phyloP scores from a whole-genome alignment of 2,888 invertebrate genomes.

The Chirona hameri region DNA sequence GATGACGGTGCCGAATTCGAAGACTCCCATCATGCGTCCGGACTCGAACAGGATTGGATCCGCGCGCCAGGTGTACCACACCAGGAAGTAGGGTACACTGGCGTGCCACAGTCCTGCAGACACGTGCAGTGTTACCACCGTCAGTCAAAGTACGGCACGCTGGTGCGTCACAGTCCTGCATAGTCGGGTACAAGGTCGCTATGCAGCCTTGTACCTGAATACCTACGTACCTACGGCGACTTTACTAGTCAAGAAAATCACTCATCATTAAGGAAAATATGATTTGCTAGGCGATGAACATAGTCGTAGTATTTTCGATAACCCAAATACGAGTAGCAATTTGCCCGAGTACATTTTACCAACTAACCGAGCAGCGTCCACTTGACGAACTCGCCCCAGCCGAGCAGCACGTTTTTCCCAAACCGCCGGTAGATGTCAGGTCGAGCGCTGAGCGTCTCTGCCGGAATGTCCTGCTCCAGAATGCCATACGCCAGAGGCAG shows the following conservation, averaged over 20 bases:
- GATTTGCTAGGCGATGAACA: too few species aligned
- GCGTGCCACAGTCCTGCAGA: slow-evolving; percentile 61
- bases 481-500: slow-evolving; percentile 70
- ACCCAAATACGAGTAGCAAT: too few species aligned
- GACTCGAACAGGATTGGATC: slow-evolving; percentile 38
- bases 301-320: too few species aligned
- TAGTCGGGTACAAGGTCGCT: too few species aligned
- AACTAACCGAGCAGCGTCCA: slow-evolving; percentile 56
- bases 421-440: slow-evolving; percentile 66
- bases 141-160: too few species aligned
- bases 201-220: too few species aligned
- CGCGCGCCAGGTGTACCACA: slow-evolving; percentile 44
- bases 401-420: slow-evolving; percentile 60
- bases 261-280: too few species aligned
- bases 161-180: too few species aligned
- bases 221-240: too few species aligned
- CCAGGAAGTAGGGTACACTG: slow-evolving; percentile 58
- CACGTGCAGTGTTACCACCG: too few species aligned
- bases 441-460: slow-evolving; percentile 55
- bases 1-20: slow-evolving; percentile 59
- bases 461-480: slow-evolving; percentile 66
- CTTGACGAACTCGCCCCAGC: slow-evolving; percentile 57
- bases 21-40: slow-evolving; percentile 47
- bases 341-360: too few species aligned
- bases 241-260: too few species aligned